phyloP scores from a whole-genome alignment of 2,113 vertebrate species.

The Pomatostomus ruficeps region DNA sequence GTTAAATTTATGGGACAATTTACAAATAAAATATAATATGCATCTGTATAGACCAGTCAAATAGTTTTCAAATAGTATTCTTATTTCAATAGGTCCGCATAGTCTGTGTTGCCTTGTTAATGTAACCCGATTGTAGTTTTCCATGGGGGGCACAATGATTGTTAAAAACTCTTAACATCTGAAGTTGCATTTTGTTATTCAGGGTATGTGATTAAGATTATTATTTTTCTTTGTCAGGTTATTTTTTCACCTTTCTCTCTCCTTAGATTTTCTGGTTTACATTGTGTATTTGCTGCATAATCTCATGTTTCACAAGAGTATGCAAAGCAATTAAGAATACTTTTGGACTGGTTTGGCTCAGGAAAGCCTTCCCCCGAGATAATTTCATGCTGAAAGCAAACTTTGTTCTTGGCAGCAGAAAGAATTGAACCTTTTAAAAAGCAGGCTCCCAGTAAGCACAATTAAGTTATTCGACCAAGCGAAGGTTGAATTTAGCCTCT shows the following conservation, averaged over 20 bases:
- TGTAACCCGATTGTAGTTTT: not conserved
- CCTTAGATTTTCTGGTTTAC: not conserved
- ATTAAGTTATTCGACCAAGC: slow-evolving; percentile 51
- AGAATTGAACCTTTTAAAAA: slow-evolving; percentile 54
- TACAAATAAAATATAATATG: not conserved
- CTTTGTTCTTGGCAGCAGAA: slow-evolving; percentile 55
- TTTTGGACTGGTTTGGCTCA: slow-evolving; percentile 40
- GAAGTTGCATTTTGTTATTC: not conserved
- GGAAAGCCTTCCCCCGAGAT: slow-evolving; percentile 43
- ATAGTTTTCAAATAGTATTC: not conserved
- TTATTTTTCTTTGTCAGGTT: not conserved
- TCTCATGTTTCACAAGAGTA: slow-evolving; percentile 40
- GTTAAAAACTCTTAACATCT: not conserved
- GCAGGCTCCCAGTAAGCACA: slow-evolving; percentile 46
- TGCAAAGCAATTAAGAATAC: slow-evolving; percentile 47
- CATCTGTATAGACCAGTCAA: not conserved
- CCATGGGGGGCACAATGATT: not conserved
- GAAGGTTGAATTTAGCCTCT: slow-evolving; percentile 53
- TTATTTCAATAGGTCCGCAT: not conserved
- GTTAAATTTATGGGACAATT: not conserved
- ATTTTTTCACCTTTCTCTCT: not conserved
- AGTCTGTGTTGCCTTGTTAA: not conserved
- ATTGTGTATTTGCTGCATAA: not conserved
- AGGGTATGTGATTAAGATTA: not conserved
- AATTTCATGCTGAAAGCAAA: slow-evolving; percentile 49